Evolutionary conservation across 2,797 vertebrate genomes (phyloP).

Genomic region (Thaleichthys pacificus): DNA sequence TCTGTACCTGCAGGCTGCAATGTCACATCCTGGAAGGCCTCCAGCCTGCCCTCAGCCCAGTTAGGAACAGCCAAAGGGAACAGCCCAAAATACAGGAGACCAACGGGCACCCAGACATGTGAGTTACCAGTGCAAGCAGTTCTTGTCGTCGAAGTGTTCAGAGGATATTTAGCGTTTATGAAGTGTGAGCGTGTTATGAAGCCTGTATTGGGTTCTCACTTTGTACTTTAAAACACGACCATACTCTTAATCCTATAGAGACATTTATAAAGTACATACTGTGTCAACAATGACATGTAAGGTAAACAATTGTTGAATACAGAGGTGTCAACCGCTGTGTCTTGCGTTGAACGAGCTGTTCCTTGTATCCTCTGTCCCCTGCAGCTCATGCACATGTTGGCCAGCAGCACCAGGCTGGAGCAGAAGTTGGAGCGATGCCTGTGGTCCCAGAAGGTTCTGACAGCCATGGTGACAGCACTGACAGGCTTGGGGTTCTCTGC

Average conservation of each 20-base stretch:
- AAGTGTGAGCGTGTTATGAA: too few relatives aligned
- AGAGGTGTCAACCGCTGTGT: not conserved
- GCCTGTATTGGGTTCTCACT: too few relatives aligned
- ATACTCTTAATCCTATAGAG: too few relatives aligned
- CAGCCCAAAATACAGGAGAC: slow-evolving; percentile 48
- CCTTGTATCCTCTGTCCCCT: slow-evolving; percentile 10
- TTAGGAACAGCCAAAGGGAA: slow-evolving; percentile 62
- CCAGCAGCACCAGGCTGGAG: slow-evolving; percentile 74
- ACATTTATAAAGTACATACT: too few relatives aligned
- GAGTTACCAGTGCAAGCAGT: slow-evolving; percentile 4
- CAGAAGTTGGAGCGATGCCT: slow-evolving; percentile 78
- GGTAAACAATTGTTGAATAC: too few relatives aligned
- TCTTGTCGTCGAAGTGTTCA: too few relatives aligned
- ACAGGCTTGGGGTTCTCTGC: slow-evolving; percentile 61
- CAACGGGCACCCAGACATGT: slow-evolving; percentile 75
- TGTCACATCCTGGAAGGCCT: slow-evolving; percentile 79
- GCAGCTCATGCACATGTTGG: slow-evolving; percentile 74
- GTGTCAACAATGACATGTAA: too few relatives aligned
- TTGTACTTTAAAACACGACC: too few relatives aligned
- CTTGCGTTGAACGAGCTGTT: not conserved
- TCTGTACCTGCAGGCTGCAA: slow-evolving; percentile 72
- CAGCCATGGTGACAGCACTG: slow-evolving; percentile 68
- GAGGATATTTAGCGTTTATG: too few relatives aligned
- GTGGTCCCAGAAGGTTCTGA: slow-evolving; percentile 79
- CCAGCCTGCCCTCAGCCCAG: slow-evolving; percentile 71